These are phyloP conservation scores for Novumbra hubbsi DNA, from an alignment of 2,797 vertebrate species.

Conservation along the genomic window DNA sequence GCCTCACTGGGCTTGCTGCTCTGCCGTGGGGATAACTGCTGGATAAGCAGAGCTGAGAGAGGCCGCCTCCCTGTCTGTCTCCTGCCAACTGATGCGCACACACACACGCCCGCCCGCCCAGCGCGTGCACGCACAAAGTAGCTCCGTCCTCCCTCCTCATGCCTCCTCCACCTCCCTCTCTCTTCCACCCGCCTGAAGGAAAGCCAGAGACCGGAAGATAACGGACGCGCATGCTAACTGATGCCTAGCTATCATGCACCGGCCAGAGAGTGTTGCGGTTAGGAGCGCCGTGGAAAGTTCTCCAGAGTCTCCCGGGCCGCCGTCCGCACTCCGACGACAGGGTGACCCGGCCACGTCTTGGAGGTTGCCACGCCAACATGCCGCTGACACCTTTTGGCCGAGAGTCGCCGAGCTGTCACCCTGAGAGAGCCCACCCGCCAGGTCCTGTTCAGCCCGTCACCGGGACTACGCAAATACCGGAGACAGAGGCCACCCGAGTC, in stretches of 20 bases:
- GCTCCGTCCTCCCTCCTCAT: background rate
- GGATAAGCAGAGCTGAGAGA: slow-evolving; percentile 18
- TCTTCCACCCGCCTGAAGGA: background rate
- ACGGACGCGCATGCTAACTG: background rate
- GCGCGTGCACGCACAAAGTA: background rate
- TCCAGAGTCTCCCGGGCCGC: background rate
- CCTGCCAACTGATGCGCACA: slow-evolving; percentile 1
- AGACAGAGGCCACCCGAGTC: slow-evolving; percentile 14
- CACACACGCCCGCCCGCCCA: background rate
- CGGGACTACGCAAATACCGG: background rate
- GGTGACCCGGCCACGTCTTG: background rate
- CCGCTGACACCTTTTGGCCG: background rate
- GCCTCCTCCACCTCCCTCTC: background rate
- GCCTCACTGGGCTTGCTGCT: slow-evolving; percentile 5
- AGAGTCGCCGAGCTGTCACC: slow-evolving; percentile 4
- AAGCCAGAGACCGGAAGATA: background rate
- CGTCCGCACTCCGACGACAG: background rate
- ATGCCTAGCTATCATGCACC: background rate
- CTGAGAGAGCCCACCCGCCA: slow-evolving; percentile 4
- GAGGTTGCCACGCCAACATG: background rate
- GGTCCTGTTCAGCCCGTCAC: background rate
- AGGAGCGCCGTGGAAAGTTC: background rate
- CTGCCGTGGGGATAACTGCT: slow-evolving; percentile 28
- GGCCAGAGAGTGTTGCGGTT: too few species aligned
- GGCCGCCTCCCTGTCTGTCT: slow-evolving; percentile 19